These are phyloP conservation scores for Podarcis cretensis DNA, from an alignment of 2,113 vertebrate species.

Conservation along the genomic window DNA sequence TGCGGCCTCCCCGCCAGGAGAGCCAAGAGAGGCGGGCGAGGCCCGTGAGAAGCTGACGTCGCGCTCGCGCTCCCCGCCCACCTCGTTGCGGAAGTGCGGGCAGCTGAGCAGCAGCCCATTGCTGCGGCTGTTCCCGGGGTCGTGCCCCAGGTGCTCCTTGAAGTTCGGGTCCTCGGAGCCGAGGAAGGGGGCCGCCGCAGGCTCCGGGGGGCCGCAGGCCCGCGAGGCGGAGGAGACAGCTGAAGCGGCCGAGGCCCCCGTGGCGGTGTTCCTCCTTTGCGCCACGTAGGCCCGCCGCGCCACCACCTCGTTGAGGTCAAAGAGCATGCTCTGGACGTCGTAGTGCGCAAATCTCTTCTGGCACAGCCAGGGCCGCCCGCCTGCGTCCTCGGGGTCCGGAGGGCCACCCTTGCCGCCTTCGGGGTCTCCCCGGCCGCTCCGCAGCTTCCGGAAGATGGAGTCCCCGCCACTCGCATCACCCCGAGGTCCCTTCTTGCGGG, in stretches of 20 bases:
- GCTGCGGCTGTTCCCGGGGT: conserved; percentile 77
- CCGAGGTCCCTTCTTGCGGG: conserved; percentile 80
- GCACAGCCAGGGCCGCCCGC: conserved; percentile 81
- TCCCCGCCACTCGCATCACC: conserved; percentile 63
- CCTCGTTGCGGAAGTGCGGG: conserved; percentile 94
- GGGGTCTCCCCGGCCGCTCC: conserved; percentile 75
- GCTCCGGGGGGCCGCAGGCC: conserved; percentile 58
- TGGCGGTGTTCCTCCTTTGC: conserved; percentile 87
- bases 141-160: conserved; percentile 79
- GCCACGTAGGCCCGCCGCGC: conserved; percentile 72
- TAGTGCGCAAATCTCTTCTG: conserved; percentile 90
- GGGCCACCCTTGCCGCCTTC: conserved; percentile 56
- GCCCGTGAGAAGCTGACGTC: conserved; percentile 88
- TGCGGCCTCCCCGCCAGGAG: neutral
- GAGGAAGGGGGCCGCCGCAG: conserved; percentile 76
- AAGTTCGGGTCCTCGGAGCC: conserved; percentile 85
- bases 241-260: conserved; percentile 89
- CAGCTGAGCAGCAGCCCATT: conserved; percentile 89
- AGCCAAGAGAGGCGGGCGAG: conserved; percentile 63
- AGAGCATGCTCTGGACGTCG: conserved; percentile 91
- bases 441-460: conserved; percentile 88
- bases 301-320: conserved; percentile 85
- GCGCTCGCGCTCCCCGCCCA: conserved; percentile 82
- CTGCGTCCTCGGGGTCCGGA: conserved; percentile 60
- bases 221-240: conserved; percentile 70